Conservation (phyloP, 64 coral and sea anemone species). For the Actinia tenebrosa region DNA sequence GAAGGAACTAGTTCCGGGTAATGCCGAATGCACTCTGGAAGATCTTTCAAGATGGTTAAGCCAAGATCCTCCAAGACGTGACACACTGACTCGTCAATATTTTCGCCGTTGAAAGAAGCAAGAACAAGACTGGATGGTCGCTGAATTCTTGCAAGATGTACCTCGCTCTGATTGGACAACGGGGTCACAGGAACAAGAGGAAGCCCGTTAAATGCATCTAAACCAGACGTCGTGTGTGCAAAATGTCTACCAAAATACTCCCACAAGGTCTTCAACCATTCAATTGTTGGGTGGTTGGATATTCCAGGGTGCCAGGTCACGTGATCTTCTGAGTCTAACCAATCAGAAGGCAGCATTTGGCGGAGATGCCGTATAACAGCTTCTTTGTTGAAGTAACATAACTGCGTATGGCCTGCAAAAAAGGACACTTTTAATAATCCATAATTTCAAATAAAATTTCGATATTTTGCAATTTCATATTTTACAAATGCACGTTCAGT, state of each 20-base stretch:
- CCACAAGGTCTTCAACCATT: constrained; percentile 65
- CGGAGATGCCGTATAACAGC: constrained; percentile 1
- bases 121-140: constrained; percentile 55
- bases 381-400: constrained; percentile 9
- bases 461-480: neutral
- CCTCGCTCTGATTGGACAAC: neutral
- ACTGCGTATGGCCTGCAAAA: constrained; percentile 22
- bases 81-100: neutral
- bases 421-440: neutral
- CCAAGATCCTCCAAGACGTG: constrained; percentile 18
- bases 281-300: constrained; percentile 11
- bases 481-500: too few relatives aligned
- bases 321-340: neutral
- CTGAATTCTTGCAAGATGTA: constrained; percentile 23
- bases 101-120: neutral
- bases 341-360: constrained; percentile 25
- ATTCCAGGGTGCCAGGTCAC: constrained; percentile 32
- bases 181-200: constrained; percentile 18
- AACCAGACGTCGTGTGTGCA: neutral
- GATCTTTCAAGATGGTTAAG: constrained; percentile 54
- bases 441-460: too few relatives aligned
- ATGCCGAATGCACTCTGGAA: constrained; percentile 31
- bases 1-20: constrained; percentile 29
- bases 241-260: constrained; percentile 56
- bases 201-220: constrained; percentile 33